phyloP scores from a whole-genome alignment of 2,113 vertebrate genomes.

The Pseudorhombus dupliciocellatus region DNA sequence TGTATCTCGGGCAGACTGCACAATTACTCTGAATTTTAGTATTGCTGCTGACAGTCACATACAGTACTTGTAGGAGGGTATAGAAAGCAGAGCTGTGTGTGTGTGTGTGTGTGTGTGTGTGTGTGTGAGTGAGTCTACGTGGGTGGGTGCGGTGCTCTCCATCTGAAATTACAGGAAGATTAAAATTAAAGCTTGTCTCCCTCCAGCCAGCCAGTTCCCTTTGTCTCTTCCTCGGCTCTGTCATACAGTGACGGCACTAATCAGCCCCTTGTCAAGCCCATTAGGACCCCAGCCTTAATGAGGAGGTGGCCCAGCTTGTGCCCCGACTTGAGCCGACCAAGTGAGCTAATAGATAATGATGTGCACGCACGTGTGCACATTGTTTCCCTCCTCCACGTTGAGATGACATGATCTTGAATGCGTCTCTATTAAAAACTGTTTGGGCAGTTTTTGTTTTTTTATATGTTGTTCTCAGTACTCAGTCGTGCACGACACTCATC shows the following conservation, averaged over 20 bases:
- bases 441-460: slow-evolving; percentile 14
- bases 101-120: slow-evolving; percentile 34
- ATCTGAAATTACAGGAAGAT: slow-evolving; percentile 66
- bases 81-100: slow-evolving; percentile 47
- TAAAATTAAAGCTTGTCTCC: slow-evolving; percentile 65
- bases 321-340: slow-evolving; percentile 42
- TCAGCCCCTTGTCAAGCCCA: slow-evolving; percentile 66
- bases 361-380: slow-evolving; percentile 34
- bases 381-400: slow-evolving; percentile 17
- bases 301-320: slow-evolving; percentile 63
- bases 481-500: slow-evolving; percentile 23
- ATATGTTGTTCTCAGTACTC: slow-evolving; percentile 45
- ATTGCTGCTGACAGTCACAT: slow-evolving; percentile 65
- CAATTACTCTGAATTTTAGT: slow-evolving; percentile 66
- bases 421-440: slow-evolving; percentile 47
- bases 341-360: slow-evolving; percentile 59
- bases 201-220: slow-evolving; percentile 48
- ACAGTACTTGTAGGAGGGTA: slow-evolving; percentile 65
- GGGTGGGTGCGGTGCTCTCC: slow-evolving; percentile 54
- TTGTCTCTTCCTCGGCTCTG: slow-evolving; percentile 18
- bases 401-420: slow-evolving; percentile 50
- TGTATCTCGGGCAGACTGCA: slow-evolving; percentile 60
- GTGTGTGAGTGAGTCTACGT: slow-evolving; percentile 15
- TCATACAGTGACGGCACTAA: slow-evolving; percentile 50
- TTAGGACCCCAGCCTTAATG: slow-evolving; percentile 62